phyloP scores from a whole-genome alignment of 2,113 vertebrate genomes.

The Ploceus nigricollis region DNA sequence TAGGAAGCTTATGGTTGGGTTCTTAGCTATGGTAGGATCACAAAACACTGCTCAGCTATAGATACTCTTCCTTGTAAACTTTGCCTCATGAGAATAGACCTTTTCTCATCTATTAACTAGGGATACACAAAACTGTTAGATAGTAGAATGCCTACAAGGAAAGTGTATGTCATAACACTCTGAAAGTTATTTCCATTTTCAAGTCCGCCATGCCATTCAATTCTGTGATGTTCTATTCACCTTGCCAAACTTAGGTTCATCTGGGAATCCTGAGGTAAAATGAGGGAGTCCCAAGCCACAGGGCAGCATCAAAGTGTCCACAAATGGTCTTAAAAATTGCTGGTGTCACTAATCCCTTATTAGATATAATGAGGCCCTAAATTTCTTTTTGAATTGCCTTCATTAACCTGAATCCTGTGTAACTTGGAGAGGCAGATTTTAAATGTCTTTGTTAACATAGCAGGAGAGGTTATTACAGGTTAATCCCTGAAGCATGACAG shows the following conservation, averaged over 20 bases:
- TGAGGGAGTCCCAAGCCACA: not conserved
- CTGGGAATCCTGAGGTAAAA: slow-evolving; percentile 2
- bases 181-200: not conserved
- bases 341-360: slow-evolving; percentile 65
- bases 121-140: not conserved
- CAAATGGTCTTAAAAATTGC: slow-evolving; percentile 36
- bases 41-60: not conserved
- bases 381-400: slow-evolving; percentile 56
- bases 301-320: slow-evolving; percentile 48
- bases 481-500: slow-evolving; percentile 61
- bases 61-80: not conserved
- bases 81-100: not conserved
- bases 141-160: not conserved
- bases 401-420: slow-evolving; percentile 45
- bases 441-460: slow-evolving; percentile 61
- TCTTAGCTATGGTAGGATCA: not conserved
- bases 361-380: slow-evolving; percentile 62
- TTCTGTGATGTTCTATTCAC: not conserved
- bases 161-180: not conserved
- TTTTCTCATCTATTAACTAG: not conserved
- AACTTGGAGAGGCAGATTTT: slow-evolving; percentile 51
- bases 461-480: slow-evolving; percentile 50
- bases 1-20: not conserved
- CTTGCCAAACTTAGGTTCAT: not conserved
- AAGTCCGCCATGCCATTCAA: not conserved